Evolutionary conservation across 2,797 vertebrate genomes (phyloP).

Genomic region (Eulemur rubriventer): DNA sequence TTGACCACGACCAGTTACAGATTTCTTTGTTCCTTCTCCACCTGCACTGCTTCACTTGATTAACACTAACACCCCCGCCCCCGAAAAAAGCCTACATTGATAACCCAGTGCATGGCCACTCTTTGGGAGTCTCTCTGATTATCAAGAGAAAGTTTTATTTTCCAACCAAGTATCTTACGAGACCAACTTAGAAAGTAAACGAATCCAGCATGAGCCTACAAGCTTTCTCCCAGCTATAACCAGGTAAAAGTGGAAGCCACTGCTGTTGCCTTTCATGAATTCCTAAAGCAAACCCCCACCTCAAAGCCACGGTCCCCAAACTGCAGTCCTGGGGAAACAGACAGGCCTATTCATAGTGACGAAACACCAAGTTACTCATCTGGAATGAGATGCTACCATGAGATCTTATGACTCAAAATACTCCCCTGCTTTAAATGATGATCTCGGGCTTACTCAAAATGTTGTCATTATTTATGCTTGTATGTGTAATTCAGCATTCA

Average conservation of each 20-base stretch:
- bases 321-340: background rate
- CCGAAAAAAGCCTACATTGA: background rate
- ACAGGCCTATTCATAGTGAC: background rate
- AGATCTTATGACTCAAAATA: conserved; percentile 21
- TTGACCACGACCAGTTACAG: background rate
- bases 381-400: background rate
- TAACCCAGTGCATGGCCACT: background rate
- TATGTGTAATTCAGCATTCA: background rate
- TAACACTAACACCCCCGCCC: background rate
- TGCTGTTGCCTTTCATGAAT: background rate
- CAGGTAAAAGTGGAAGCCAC: background rate
- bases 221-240: background rate
- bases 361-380: background rate
- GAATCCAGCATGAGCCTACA: background rate
- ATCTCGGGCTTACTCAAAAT: background rate
- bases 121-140: background rate
- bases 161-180: background rate
- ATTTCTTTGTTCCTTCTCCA: background rate
- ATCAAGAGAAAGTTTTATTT: background rate
- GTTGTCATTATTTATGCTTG: background rate
- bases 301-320: background rate
- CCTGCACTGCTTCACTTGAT: background rate
- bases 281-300: background rate
- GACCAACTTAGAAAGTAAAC: background rate
- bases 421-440: background rate